Percentiles rank a stretch among this genome's conserved stretches.
These are phyloP conservation scores for Epinotia ramella DNA, from an alignment of 2,888 invertebrate species.

Conservation along the genomic window DNA sequence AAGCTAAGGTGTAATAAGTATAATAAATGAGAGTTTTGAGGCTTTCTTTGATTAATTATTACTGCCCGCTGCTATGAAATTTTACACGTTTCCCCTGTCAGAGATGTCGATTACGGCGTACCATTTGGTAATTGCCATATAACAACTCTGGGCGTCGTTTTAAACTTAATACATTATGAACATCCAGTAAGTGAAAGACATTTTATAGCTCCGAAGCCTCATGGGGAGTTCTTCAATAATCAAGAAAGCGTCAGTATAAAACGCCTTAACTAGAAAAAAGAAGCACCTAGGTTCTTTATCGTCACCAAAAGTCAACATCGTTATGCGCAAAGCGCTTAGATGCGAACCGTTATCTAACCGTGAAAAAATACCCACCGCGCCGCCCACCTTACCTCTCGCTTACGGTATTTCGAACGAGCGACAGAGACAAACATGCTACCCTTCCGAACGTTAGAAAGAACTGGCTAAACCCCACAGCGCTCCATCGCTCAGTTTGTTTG, in stretches of 20 bases:
- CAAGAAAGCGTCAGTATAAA: constrained; percentile 4
- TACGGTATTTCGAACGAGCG: constrained; percentile 82
- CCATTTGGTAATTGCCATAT: too few relatives aligned
- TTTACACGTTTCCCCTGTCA: too few relatives aligned
- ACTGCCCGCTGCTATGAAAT: too few relatives aligned
- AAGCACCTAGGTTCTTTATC: constrained; percentile 50
- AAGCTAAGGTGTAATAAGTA: too few relatives aligned
- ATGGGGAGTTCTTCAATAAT: neutral
- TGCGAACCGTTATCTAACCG: constrained; percentile 77
- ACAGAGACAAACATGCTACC: constrained; percentile 59
- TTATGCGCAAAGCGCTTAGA: constrained; percentile 67
- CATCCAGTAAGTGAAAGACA: too few relatives aligned
- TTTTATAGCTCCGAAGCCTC: neutral
- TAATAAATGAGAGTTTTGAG: too few relatives aligned
- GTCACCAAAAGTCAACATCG: constrained; percentile 69
- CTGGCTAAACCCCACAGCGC: constrained; percentile 61
- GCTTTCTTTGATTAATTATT: too few relatives aligned
- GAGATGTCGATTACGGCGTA: too few relatives aligned
- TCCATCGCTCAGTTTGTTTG: constrained; percentile 60
- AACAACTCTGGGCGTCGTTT: too few relatives aligned
- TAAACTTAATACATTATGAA: too few relatives aligned
- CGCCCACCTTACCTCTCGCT: constrained; percentile 74
- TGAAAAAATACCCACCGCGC: constrained; percentile 74
- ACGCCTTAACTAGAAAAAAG: constrained; percentile 42
- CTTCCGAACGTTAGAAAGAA: constrained; percentile 59